phyloP scores from a whole-genome alignment of 2,888 invertebrate genomes.

The Spatulosminthurus flaviceps region DNA sequence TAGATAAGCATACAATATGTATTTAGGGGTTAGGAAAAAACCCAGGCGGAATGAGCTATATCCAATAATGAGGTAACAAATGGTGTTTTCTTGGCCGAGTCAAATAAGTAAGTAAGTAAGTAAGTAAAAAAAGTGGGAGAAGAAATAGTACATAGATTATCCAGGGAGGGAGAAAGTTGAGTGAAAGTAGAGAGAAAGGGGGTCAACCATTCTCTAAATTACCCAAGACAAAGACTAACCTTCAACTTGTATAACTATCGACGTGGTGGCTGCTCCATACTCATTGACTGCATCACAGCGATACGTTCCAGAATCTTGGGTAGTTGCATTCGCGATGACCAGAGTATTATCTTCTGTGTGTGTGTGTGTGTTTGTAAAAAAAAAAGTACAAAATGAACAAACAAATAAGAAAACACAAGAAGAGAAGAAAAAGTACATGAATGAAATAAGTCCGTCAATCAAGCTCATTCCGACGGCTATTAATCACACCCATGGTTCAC shows the following conservation, averaged over 20 bases:
- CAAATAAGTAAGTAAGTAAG: no score
- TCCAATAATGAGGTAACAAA: no score
- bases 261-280: slow-evolving; percentile 73
- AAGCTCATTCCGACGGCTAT: slow-evolving; percentile 42
- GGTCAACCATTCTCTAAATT: not conserved
- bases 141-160: no score
- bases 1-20: no score
- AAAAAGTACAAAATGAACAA: not conserved
- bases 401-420: not conserved
- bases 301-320: slow-evolving; percentile 81
- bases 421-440: slow-evolving; percentile 27
- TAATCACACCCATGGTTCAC: slow-evolving; percentile 46
- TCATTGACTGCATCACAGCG: slow-evolving; percentile 83
- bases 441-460: slow-evolving; percentile 49
- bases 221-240: slow-evolving; percentile 70
- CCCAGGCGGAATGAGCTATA: no score
- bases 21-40: no score
- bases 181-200: not conserved
- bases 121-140: no score
- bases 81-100: no score
- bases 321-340: slow-evolving; percentile 73
- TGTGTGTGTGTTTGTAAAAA: no score
- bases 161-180: not conserved
- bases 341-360: slow-evolving; percentile 75
- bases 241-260: slow-evolving; percentile 77